phyloP scores from a whole-genome alignment of 1,140 invertebrate species.

The Halotydeus destructor region DNA sequence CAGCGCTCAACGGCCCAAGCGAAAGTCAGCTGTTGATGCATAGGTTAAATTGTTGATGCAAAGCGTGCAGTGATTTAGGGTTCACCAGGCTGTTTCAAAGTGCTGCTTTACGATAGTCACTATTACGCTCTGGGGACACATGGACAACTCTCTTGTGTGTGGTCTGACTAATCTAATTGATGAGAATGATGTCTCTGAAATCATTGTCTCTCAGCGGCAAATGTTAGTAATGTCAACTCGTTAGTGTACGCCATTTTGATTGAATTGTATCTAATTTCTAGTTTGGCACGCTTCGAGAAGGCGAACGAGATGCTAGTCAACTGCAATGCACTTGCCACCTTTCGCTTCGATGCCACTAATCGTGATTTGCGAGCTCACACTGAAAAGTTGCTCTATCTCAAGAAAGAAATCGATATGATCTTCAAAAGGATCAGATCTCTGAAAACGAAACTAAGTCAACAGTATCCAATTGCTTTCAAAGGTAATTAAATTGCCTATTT shows the following conservation, averaged over 20 bases:
- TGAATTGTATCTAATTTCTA: constrained; percentile 25
- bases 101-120: too few species aligned
- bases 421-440: constrained; percentile 40
- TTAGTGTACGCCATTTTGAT: too few species aligned
- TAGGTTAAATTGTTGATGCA: too few species aligned
- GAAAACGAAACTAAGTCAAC: constrained; percentile 54
- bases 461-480: constrained; percentile 64
- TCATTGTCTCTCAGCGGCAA: constrained; percentile 74
- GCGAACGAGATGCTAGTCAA: constrained; percentile 93
- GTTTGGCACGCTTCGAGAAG: constrained; percentile 84
- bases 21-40: too few species aligned
- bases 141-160: constrained; percentile 63
- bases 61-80: too few species aligned
- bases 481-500: constrained; percentile 23
- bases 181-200: constrained; percentile 67
- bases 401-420: constrained; percentile 37
- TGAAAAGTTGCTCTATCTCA: constrained; percentile 41
- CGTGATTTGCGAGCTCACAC: constrained; percentile 76
- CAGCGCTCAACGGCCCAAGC: too few species aligned
- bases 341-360: constrained; percentile 51
- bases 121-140: too few species aligned
- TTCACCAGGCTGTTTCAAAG: too few species aligned
- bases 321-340: constrained; percentile 64
- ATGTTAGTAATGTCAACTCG: too few species aligned
- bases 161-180: constrained; percentile 69